These are phyloP conservation scores for Pipistrellus kuhlii DNA, from an alignment of 2,797 vertebrate genomes.

Conservation along the genomic window DNA sequence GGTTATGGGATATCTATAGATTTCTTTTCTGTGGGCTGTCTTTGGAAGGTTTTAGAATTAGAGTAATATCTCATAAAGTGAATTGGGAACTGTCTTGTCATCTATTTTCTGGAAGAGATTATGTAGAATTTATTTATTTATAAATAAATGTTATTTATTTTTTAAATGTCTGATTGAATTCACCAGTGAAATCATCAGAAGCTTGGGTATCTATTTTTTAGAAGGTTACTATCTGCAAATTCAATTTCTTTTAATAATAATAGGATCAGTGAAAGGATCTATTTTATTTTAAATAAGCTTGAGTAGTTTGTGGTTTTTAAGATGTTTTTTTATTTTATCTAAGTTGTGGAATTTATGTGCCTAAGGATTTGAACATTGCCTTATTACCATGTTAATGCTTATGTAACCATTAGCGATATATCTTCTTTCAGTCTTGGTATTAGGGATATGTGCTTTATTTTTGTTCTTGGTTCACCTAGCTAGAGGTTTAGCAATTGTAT, in stretches of 20 bases:
- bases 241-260: background rate
- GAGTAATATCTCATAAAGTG: background rate
- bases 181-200: background rate
- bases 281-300: constrained; percentile 27
- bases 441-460: background rate
- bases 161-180: background rate
- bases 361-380: background rate
- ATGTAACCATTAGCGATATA: background rate
- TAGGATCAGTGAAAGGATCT: background rate
- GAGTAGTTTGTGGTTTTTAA: constrained; percentile 1
- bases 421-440: background rate
- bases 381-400: background rate
- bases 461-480: background rate
- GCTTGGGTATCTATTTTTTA: background rate
- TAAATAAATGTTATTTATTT: background rate
- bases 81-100: background rate
- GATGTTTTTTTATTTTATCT: background rate
- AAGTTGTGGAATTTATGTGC: background rate
- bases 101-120: background rate
- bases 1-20: background rate
- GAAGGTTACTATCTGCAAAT: background rate
- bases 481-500: background rate
- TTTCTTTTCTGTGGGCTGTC: background rate
- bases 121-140: background rate
- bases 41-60: background rate